Evolutionary conservation across 1,140 invertebrate genomes (phyloP), one percentile per base, ranked within the genome.

Genomic region (Drosophila malerkotliana): DNA sequence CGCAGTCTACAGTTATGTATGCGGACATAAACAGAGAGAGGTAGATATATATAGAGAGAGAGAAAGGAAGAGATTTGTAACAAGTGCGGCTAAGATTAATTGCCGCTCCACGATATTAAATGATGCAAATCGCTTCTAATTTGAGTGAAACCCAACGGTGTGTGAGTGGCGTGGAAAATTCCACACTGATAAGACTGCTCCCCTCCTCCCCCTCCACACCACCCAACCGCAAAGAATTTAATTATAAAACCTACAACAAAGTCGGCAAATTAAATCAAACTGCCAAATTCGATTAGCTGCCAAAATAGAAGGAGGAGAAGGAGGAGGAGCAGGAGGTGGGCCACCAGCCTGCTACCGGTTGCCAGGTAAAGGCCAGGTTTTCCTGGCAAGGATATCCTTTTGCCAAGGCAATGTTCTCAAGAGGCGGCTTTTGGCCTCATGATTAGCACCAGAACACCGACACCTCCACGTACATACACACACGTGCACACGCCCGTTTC

Each of bases 401-500:
- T 14, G n/a, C 12, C 21, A 21, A 41, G 8, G 26, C 58, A 45
- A 6, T n/a, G 3, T 39, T 15, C n/a, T 41, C 7, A 24, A 18
- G 72, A 73, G n/a, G n/a, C 44, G 44, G 59, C 15, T 56, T 41
- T 72, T 45, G 64, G 30, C 49, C 41, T 14, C 21, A 55, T 32
- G 51, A 69, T 69, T 63, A 28, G n/a, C 53, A 59, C 39, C 18
- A 30, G 32, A 34, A 32, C 47, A 45, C 10, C 14, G 21, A 21
- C 21, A 21, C 21, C 21, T 3, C 21, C 21, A 32, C 51, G 32
- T 63, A 64, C 45, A 73, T 51, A 73, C 69, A 44, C 57, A 72
- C 71, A 62, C 68, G 68, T 73, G 71, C 68, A 72, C 68, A 72
- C 69, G 28, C 68, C 69, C 69, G 68, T 61, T 45, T 45, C 14